phyloP scores from a whole-genome alignment of 2,797 vertebrate species.

The Peromyscus attwateri region DNA sequence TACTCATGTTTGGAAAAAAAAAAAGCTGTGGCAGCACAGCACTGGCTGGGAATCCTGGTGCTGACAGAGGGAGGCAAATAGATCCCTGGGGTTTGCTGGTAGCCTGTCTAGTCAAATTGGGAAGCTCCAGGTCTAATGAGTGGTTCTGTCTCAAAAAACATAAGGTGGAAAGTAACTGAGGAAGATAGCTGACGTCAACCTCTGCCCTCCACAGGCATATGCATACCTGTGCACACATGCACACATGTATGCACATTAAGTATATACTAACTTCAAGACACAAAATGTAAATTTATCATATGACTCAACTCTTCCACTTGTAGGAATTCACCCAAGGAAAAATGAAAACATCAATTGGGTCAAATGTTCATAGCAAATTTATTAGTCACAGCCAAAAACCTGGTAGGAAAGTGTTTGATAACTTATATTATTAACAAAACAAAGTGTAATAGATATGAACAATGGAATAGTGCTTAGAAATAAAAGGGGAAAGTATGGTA shows the following conservation, averaged over 20 bases:
- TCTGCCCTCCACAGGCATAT: not conserved
- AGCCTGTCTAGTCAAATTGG: not conserved
- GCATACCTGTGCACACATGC: not conserved
- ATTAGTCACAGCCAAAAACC: not conserved
- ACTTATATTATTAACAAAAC: constrained; percentile 6
- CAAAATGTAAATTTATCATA: not conserved
- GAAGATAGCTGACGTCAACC: not conserved
- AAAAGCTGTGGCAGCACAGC: not conserved
- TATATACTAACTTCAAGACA: not conserved
- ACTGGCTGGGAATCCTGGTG: not conserved
- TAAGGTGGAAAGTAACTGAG: not conserved
- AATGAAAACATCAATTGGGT: not conserved
- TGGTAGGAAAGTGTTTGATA: not conserved
- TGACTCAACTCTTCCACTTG: not conserved
- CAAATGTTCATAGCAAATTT: not conserved
- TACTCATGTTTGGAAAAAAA: not conserved
- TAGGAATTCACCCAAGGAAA: not conserved
- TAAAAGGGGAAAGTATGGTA: constrained; percentile 20
- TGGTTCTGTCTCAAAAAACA: not conserved
- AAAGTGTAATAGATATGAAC: not conserved
- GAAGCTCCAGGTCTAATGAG: not conserved
- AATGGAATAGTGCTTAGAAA: not conserved
- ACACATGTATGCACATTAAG: not conserved
- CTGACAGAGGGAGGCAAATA: not conserved
- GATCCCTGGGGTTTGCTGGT: not conserved